Evolutionary conservation across 1,140 invertebrate genomes (phyloP), one percentile per base, ranked within the genome.

Genomic region (Plectrocnemia conspersa): DNA sequence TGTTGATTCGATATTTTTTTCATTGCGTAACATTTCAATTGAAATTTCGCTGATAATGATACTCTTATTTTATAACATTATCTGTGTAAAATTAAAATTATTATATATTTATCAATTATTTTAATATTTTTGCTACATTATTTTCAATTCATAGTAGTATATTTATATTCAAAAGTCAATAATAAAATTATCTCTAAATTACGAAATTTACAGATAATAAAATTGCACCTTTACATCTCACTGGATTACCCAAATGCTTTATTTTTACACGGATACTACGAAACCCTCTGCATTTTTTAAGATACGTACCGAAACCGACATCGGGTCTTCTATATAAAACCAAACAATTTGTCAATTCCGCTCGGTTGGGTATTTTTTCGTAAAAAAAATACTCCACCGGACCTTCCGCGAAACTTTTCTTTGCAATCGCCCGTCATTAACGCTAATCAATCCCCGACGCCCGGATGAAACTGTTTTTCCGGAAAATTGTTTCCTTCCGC

Each of bases 381-480:
- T 38, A 13, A 23, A 44, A n/a, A 7, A 29, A 29, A 7, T n/a
- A 29, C 27, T 29, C n/a, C 6, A 29, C 6, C 27, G n/a, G n/a
- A n/a, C n/a, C n/a, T n/a, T n/a, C n/a, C n/a, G n/a, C 7, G 40
- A 44, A 44, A 18, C n/a, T 50, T 33, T 24, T 50, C 32, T n/a
- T 29, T 16, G 36, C 47, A 50, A 50, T 50, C 22, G 36, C 29
- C 22, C 24, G 32, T 50, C 47, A 32, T 36, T 50, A 36, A 7
- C 47, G 29, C 47, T 36, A 50, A 50, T 50, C 47, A 50, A 50
- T 50, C 47, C n/a, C n/a, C 32, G 19, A 36, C 10, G 18, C 16
- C 32, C 9, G 10, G 29, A 47, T 27, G 21, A 27, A 38, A 38
- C 35, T 38, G 35, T 38, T 38, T 38, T 38, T 16, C 7, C 7